Evolutionary conservation across 2,888 invertebrate species (phyloP), one percentile per base, ranked within the genome.

Genomic region (Crepidodera aurea): DNA sequence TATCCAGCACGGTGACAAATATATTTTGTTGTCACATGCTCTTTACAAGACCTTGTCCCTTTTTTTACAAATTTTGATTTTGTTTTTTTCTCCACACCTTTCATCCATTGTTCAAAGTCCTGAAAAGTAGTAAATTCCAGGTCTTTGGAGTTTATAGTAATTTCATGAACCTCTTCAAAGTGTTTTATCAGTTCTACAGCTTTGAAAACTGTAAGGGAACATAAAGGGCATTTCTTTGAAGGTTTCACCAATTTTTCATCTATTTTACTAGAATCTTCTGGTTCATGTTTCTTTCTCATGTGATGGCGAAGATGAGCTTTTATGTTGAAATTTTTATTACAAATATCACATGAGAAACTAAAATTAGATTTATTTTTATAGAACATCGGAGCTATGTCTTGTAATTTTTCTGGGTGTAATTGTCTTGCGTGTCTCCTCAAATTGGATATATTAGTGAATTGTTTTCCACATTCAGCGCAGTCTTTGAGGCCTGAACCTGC

Each of bases 1-100:
- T 34, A 37, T 15, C 56, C 56, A 22, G 56, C 44, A 12, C 46
- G 42, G 22, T 56, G 56, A 22, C 56, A 56, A 10, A 22, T 56
- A 48, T 56, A 56, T 10, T 29, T 48, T 8, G 25, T 56, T 32
- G 22, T 46, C 12, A 37, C 15, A 40, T 56, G 56, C 13, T 46
- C 19, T 37, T 44, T 56, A n/a, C 25, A 53, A 34, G 1, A 12
- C 1, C 10, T n/a, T 3, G 34, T 13, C 8, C 10, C 10, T 10
- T 29, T 29, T 34, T 34, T 46, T 12, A 55, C 42, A 22, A 19
- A 55, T 19, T 55, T 42, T 44, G 55, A 55, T 13, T 25, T 12
- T 7, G 56, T 56, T 56, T 48, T 15, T 8, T 13, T 13, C 32
- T 56, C 56, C 19, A 37, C 15, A 15, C 13, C 13, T 2, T 25